Evolutionary conservation across 2,113 vertebrate genomes (phyloP).

Genomic region (Oxyura jamaicensis): DNA sequence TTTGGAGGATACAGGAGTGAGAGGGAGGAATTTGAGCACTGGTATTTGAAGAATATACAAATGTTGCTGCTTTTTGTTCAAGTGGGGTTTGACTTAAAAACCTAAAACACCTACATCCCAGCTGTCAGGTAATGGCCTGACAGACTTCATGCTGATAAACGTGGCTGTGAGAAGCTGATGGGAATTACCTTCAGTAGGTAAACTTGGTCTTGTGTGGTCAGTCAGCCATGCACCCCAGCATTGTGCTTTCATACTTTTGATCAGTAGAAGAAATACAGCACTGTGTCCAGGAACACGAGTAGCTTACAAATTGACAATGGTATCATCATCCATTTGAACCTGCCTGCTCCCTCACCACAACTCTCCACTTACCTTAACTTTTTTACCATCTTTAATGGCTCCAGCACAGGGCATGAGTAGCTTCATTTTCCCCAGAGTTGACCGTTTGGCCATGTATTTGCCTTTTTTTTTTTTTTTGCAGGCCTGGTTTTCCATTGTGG

Average conservation of each 20-base stretch:
- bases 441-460: background rate
- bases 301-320: background rate
- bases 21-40: background rate
- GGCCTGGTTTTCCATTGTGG: background rate
- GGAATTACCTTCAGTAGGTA: background rate
- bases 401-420: background rate
- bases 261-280: background rate
- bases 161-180: background rate
- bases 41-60: background rate
- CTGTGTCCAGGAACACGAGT: too few species aligned
- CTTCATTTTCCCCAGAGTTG: background rate
- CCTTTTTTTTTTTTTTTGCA: background rate
- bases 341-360: background rate
- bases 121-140: too few species aligned
- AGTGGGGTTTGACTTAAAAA: background rate
- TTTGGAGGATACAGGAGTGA: background rate
- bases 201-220: background rate
- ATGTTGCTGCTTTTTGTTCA: background rate
- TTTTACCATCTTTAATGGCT: background rate
- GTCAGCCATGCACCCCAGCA: background rate
- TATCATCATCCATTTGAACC: background rate
- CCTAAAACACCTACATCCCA: too few species aligned
- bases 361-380: background rate
- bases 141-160: too few species aligned
- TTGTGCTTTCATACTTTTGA: background rate